Base-by-base conservation (phyloP, 53 echinoderm and acorn worm species). In the Pentamera pediparva region DNA sequence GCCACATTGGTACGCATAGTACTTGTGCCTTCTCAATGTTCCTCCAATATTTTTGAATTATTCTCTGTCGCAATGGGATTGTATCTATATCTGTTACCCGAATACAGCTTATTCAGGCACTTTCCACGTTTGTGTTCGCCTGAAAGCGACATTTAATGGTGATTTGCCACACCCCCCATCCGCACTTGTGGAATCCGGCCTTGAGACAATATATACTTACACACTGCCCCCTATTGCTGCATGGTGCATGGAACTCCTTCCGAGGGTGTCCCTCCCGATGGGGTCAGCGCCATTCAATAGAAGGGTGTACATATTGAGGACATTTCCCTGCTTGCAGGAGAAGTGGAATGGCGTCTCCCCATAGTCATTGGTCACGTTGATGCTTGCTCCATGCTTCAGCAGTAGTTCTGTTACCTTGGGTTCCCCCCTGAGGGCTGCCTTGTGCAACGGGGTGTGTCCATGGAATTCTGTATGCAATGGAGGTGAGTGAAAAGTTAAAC, bases 271-370 rank as follows among this genome's bases (percentile, higher is more conserved):
- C 20, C 76, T 39, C 18, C 48, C 51, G n/a, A 69, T 78, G 20
- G 84, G 56, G 18, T 82, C 81, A n/a, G 82, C 84, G 3, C 87
- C 94, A 37, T 70, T 78, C 35, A 84, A 76, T 19, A 90, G 41
- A 58, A 94, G 62, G 30, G 50, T 50, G 59, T 84, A 79, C 58
- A 94, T 78, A 48, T 89, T 89, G 70, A 62, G 56, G 4, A 85
- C 53, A 67, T 82, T 81, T 22, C 94, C 94, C 40, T 87, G 87
- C 61, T 94, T 94, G 78, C 96, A 96, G 40, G 96, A 83, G 55
- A 85, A 96, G 64, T 91, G 91, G 25, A 96, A 59, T 7, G 96
- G 80, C 6, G 90, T 90, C 61, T 96, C 96, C 32, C 96, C 91
- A 27, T 87, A 90, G 39, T 96, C 85, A 47, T 89, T 96, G 39